phyloP scores from a whole-genome alignment of 2,888 invertebrate genomes.

The Harpalus rubripes region DNA sequence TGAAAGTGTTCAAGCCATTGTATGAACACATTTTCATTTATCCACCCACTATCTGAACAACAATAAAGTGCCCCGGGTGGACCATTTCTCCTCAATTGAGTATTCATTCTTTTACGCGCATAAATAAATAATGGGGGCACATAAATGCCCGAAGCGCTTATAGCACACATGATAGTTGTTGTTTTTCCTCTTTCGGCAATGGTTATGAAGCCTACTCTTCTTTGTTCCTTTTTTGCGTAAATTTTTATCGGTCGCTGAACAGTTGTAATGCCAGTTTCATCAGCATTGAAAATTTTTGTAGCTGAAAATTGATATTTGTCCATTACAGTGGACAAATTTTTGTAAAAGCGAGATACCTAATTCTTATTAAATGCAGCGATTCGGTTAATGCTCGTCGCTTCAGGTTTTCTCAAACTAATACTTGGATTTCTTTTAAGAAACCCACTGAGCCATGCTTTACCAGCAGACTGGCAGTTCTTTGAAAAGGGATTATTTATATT shows the following conservation, averaged over 20 bases:
- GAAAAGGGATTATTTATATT: constrained; percentile 33
- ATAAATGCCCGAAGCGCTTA: too few species aligned
- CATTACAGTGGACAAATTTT: constrained; percentile 70
- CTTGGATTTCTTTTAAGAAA: not conserved
- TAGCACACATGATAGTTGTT: too few species aligned
- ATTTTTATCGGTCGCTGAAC: too few species aligned
- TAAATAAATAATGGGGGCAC: too few species aligned
- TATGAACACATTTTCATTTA: not conserved
- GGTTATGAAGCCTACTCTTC: too few species aligned
- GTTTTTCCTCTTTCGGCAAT: too few species aligned
- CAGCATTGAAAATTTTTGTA: constrained; percentile 73
- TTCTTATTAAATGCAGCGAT: constrained; percentile 71
- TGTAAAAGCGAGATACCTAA: constrained; percentile 70
- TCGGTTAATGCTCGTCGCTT: constrained; percentile 71
- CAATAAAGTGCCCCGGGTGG: too few species aligned
- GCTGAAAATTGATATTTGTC: constrained; percentile 69
- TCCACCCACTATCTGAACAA: not conserved
- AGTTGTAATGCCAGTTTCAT: too few species aligned
- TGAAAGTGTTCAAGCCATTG: not conserved
- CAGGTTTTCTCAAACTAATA: constrained; percentile 69
- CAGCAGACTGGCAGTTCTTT: constrained; percentile 14
- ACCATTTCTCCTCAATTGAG: too few species aligned
- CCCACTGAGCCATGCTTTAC: not conserved
- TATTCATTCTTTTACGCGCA: too few species aligned
- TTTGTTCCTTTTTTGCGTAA: too few species aligned